A percentile compares a stretch with the other conserved stretches of the same genome.
phyloP scores from a whole-genome alignment of 1,140 invertebrate species.

The Listronotus bonariensis region DNA sequence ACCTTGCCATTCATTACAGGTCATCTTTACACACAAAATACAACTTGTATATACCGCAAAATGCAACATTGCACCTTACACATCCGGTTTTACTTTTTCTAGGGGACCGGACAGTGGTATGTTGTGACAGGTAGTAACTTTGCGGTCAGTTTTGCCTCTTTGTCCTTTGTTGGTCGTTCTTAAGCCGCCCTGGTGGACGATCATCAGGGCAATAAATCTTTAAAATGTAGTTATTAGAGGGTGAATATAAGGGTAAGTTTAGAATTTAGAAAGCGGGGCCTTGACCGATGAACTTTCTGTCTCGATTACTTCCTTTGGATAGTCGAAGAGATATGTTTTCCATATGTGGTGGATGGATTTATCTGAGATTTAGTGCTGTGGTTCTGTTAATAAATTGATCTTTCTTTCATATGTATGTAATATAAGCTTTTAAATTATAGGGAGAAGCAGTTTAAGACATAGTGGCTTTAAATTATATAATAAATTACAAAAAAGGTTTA shows the following conservation, averaged over 20 bases:
- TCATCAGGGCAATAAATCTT: conserved; percentile 31
- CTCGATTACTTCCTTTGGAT: conserved; percentile 32
- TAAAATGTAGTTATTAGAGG: conserved; percentile 18
- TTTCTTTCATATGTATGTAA: too few species aligned
- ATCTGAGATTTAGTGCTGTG: conserved; percentile 27
- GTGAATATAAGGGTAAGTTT: conserved; percentile 21
- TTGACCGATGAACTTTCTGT: conserved; percentile 38
- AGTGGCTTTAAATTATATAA: too few species aligned
- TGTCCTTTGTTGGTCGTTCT: background rate
- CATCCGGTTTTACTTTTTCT: conserved; percentile 15
- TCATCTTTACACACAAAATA: conserved; percentile 1
- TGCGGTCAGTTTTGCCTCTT: conserved; percentile 21
- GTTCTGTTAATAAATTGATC: too few species aligned
- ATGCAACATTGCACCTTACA: conserved; percentile 18
- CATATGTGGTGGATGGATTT: conserved; percentile 27
- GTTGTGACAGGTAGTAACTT: conserved; percentile 32
- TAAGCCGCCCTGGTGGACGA: conserved; percentile 14
- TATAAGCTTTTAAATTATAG: too few species aligned
- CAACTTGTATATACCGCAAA: conserved; percentile 4
- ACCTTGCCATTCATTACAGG: background rate
- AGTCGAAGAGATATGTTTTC: conserved; percentile 23
- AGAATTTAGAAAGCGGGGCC: conserved; percentile 21
- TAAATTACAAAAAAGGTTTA: too few species aligned
- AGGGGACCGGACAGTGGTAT: conserved; percentile 25
- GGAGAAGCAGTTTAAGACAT: too few species aligned